phyloP scores from a whole-genome alignment of 1,140 invertebrate species.

The Euwallacea fornicatus region DNA sequence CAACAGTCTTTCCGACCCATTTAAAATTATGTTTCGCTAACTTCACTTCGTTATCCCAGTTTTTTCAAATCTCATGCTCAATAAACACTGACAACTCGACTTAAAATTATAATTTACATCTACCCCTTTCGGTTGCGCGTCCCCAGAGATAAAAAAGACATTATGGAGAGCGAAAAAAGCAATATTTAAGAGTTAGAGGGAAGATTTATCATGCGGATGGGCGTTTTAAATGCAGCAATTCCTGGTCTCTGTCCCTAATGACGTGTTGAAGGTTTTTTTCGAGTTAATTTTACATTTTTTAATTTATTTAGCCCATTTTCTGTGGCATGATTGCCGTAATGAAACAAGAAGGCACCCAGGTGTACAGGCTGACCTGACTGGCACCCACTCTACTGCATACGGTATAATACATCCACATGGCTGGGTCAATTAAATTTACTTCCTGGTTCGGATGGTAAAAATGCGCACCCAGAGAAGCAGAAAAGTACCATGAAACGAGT shows the following conservation, averaged over 20 bases:
- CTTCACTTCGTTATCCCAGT: neutral
- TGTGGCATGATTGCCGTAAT: neutral
- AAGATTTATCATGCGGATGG: constrained; percentile 13
- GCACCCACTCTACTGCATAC: constrained; percentile 29
- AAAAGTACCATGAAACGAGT: constrained; percentile 12
- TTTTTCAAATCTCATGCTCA: constrained; percentile 23
- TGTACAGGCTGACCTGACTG: constrained; percentile 11
- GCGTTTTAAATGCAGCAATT: constrained; percentile 16
- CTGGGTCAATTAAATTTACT: constrained; percentile 29
- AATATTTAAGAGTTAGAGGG: constrained; percentile 19
- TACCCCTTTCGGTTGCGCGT: constrained; percentile 19
- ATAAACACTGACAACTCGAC: constrained; percentile 12
- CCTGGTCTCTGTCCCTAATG: neutral
- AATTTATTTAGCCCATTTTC: neutral
- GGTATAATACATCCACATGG: constrained; percentile 32
- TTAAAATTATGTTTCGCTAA: constrained; percentile 18
- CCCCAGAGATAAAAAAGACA: constrained; percentile 32
- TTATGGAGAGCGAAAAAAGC: constrained; percentile 29
- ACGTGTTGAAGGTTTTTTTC: neutral
- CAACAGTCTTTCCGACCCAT: neutral
- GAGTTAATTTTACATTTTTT: neutral
- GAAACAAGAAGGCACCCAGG: neutral
- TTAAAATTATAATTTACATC: constrained; percentile 26
- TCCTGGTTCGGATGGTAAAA: constrained; percentile 25
- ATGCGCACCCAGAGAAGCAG: constrained; percentile 16